Evolutionary conservation across 1,140 invertebrate genomes (phyloP).

Genomic region (Drosophila nebulosa): DNA sequence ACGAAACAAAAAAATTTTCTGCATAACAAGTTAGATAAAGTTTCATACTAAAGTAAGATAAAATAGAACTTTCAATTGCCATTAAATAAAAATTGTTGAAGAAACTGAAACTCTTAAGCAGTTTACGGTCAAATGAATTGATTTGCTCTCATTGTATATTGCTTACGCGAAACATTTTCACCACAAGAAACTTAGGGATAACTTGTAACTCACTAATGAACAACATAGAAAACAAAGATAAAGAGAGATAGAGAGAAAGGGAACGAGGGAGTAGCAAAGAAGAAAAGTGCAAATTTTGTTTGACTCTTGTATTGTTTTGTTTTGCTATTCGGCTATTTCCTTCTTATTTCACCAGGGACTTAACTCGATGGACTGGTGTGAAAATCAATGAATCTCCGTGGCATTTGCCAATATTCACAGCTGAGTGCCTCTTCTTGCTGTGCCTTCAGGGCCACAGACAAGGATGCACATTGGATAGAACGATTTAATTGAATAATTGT

Average conservation of each 20-base stretch:
- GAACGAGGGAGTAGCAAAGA: neutral
- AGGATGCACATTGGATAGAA: constrained; percentile 27
- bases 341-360: constrained; percentile 25
- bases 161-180: constrained; percentile 32
- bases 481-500: constrained; percentile 80
- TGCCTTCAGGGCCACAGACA: constrained; percentile 23
- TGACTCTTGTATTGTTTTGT: constrained; percentile 14
- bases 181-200: constrained; percentile 31
- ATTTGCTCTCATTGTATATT: constrained; percentile 44
- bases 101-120: constrained; percentile 43
- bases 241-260: neutral
- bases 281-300: neutral
- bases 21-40: neutral
- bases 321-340: constrained; percentile 1
- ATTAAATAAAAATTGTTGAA: constrained; percentile 38
- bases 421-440: constrained; percentile 30
- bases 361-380: constrained; percentile 30
- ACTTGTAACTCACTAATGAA: constrained; percentile 63
- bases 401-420: constrained; percentile 31
- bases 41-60: neutral
- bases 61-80: constrained; percentile 44
- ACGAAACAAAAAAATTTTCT: neutral
- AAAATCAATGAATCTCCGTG: constrained; percentile 35
- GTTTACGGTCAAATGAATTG: constrained; percentile 62
- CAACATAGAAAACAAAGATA: neutral